phyloP scores from a whole-genome alignment of 2,888 invertebrate species.

The Heteromyza rotundicornis region DNA sequence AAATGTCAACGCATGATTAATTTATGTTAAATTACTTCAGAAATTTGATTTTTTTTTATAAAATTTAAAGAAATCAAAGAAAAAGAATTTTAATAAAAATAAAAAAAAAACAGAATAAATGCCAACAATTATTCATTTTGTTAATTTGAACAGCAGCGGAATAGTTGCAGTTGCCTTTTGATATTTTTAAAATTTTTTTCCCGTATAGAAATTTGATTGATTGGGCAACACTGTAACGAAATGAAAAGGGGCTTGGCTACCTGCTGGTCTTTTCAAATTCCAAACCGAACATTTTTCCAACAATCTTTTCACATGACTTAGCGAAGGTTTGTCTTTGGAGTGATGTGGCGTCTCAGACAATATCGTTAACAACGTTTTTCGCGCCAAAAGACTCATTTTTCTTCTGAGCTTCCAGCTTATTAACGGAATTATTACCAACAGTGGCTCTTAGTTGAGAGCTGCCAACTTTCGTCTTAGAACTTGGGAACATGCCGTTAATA shows the following conservation, averaged over 20 bases:
- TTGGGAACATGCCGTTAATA: neutral
- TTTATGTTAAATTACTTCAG: neutral
- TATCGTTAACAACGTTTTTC: no score
- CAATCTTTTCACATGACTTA: no score
- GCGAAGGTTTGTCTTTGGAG: no score
- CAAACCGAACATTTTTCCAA: no score
- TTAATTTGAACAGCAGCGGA: neutral
- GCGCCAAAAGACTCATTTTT: no score
- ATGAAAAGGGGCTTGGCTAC: neutral
- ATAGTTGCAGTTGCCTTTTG: neutral
- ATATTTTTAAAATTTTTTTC: neutral
- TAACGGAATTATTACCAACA: no score
- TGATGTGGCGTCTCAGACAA: no score
- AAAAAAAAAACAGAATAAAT: no score
- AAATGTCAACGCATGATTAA: conserved; percentile 6
- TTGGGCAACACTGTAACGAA: no score
- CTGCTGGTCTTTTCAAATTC: neutral
- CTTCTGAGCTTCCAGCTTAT: no score
- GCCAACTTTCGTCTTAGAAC: no score
- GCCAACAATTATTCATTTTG: neutral
- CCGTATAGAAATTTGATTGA: neutral
- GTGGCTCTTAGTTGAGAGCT: no score
- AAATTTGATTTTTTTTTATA: neutral
- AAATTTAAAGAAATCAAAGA: neutral
- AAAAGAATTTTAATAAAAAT: conserved; percentile 1